Evolutionary conservation across 2,888 invertebrate species (phyloP).

Genomic region (Caenorhabditis auriculariae): DNA sequence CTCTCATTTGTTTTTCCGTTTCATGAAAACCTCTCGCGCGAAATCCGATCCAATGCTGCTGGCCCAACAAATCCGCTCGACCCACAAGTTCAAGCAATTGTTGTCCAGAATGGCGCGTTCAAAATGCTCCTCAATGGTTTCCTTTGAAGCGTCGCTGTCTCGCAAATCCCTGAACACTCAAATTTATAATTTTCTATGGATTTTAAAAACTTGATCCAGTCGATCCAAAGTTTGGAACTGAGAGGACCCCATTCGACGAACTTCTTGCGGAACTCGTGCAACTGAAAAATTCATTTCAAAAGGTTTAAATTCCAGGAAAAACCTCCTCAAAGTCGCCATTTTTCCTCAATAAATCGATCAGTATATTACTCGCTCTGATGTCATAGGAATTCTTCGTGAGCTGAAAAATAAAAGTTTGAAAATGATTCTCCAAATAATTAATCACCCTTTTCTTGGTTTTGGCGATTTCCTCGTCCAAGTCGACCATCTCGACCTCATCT

Average conservation of each 20-base stretch:
- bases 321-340: constrained; percentile 38
- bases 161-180: constrained; percentile 12
- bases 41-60: constrained; percentile 1
- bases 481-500: too few relatives aligned
- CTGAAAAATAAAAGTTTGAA: constrained; percentile 16
- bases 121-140: constrained; percentile 20
- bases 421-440: not conserved
- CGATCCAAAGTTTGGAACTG: constrained; percentile 18
- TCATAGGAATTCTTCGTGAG: constrained; percentile 13
- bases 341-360: constrained; percentile 15
- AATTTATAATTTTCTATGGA: not conserved
- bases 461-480: constrained; percentile 14
- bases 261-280: constrained; percentile 11
- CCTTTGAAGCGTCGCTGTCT: not conserved
- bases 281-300: constrained; percentile 3
- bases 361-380: constrained; percentile 7
- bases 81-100: constrained; percentile 20
- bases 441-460: constrained; percentile 12
- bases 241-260: constrained; percentile 16
- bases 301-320: not conserved
- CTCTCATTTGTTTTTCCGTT: not conserved
- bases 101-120: constrained; percentile 15
- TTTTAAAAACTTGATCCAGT: constrained; percentile 31
- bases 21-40: constrained; percentile 1
- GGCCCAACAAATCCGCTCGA: constrained; percentile 13